Percentiles rank a stretch among this genome's conserved stretches.
These are phyloP conservation scores for Strongylocentrotus purpuratus DNA, from an alignment of 35 echinoderm and acorn worm species.

Conservation along the genomic window DNA sequence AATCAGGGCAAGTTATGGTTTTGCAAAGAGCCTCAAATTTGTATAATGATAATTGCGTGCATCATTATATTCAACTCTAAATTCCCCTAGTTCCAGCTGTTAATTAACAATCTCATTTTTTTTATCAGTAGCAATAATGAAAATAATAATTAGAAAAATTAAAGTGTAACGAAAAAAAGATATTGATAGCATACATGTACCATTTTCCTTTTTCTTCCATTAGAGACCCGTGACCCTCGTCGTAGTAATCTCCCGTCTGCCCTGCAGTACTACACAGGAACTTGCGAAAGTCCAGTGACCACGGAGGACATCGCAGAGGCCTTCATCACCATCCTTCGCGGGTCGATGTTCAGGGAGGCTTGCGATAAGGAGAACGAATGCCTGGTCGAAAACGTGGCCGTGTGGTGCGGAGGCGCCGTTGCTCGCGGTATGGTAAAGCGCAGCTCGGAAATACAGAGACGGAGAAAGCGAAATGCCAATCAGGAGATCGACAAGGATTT, in stretches of 20 bases:
- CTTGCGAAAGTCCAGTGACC: background rate
- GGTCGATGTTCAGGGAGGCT: background rate
- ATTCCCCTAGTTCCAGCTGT: too few species aligned
- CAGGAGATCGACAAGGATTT: background rate
- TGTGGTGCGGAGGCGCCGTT: background rate
- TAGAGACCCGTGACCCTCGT: conserved; percentile 7
- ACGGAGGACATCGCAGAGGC: background rate
- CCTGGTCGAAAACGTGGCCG: conserved; percentile 7
- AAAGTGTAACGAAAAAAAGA: too few species aligned
- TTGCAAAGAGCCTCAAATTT: too few species aligned
- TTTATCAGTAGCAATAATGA: too few species aligned
- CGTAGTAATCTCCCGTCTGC: background rate
- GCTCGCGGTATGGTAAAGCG: background rate
- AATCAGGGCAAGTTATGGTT: too few species aligned
- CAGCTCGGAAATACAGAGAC: background rate
- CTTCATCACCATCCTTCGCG: background rate
- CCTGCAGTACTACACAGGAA: background rate
- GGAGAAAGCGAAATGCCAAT: background rate
- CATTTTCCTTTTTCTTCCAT: too few species aligned
- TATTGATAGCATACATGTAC: too few species aligned
- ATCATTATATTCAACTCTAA: too few species aligned
- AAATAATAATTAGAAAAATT: too few species aligned
- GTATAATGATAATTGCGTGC: too few species aligned
- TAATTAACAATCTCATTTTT: too few species aligned
- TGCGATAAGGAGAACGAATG: background rate